Evolutionary conservation across 2,797 vertebrate species (phyloP), one percentile per base, ranked within the genome.

Genomic region (Peromyscus attwateri): DNA sequence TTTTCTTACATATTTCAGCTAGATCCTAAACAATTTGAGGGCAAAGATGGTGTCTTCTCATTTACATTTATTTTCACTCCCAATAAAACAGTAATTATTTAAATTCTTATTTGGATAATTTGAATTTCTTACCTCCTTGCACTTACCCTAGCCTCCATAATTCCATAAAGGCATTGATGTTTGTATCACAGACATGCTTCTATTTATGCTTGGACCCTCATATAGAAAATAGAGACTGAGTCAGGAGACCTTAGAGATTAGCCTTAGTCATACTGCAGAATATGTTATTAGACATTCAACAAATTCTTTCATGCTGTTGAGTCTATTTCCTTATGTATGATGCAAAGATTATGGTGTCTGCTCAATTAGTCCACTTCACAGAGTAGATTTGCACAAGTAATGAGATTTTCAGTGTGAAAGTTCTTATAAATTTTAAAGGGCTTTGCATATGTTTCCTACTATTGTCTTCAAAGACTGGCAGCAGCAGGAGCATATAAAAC

Each of bases 1-100:
- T 68, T 87, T 94, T 80, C 49, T 82, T 89, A 37, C 87, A 37
- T 34, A 9, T 91, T 31, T 90, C 57, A 92, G 60, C 11, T 89
- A 85, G 40, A 89, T 5, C 27, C 3, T 62, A 96, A 95, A 76
- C 27, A 87, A 57, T 16, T 77, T 87, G 21, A 81, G 34, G 19
- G 43, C 21, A 81, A 73, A 16, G 34, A 57, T 31, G 21, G 3
- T 64, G 2, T 62, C 27, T 85, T 87, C 16, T 21, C 62, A 1
- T 12, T 82, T 62, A 64, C 13, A 19, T 85, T 96, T 66, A 88
- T 85, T 82, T 95, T 87, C 27, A 37, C 82, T 57, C 12, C 34
- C 40, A 25, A 6, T 77, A 83, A 31, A 87, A 94, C 37, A 60
- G 40, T 46, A 76, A 55, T 68, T 49, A 95, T 52, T 57, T 23